phyloP scores from a whole-genome alignment of 2,113 vertebrate genomes.

The Pelmatolapia mariae region DNA sequence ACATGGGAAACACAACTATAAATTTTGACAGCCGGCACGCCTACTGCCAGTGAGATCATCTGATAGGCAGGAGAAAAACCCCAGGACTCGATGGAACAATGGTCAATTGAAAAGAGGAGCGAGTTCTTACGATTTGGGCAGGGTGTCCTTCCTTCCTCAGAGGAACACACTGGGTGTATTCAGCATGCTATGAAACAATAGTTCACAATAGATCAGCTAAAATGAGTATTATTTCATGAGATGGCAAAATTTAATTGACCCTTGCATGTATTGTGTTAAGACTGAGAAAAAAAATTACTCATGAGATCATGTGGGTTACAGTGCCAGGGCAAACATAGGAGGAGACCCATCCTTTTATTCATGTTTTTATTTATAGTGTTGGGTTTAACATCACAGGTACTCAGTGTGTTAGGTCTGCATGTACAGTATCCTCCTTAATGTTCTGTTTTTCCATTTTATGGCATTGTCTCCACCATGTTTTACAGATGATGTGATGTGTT shows the following conservation, averaged over 20 bases:
- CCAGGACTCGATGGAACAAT: slow-evolving; percentile 54
- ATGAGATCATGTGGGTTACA: neutral
- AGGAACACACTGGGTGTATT: slow-evolving; percentile 68
- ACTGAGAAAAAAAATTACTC: neutral
- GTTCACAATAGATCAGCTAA: slow-evolving; percentile 48
- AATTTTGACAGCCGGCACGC: neutral
- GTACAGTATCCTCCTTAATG: neutral
- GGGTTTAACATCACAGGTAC: neutral
- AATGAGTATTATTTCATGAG: slow-evolving; percentile 45
- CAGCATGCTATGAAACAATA: slow-evolving; percentile 40
- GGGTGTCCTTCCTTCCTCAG: slow-evolving; percentile 72
- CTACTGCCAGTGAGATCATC: slow-evolving; percentile 25
- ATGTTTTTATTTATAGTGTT: neutral
- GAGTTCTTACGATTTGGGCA: slow-evolving; percentile 56
- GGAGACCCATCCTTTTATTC: neutral
- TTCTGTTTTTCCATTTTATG: neutral
- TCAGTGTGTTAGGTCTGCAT: neutral
- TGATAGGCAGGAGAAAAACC: slow-evolving; percentile 34
- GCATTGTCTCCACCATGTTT: neutral
- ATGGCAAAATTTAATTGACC: slow-evolving; percentile 51
- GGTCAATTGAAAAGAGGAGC: slow-evolving; percentile 52
- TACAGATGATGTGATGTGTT: neutral
- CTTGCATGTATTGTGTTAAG: neutral
- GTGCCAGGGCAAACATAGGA: neutral
- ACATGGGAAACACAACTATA: neutral